These are phyloP conservation scores for Garra rufa DNA, from an alignment of 2,113 vertebrate genomes.

Conservation along the genomic window DNA sequence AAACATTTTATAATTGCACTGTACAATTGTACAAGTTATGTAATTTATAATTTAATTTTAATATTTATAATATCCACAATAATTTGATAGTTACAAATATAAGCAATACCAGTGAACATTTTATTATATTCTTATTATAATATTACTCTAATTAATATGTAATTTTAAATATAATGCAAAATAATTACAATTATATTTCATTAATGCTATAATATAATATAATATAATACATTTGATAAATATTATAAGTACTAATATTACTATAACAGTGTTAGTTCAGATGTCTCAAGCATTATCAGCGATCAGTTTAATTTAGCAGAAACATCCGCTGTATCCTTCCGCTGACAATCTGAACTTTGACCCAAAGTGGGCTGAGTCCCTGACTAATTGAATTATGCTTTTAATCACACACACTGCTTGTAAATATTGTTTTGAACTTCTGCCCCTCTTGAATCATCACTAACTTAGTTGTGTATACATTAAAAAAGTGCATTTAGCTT, in stretches of 20 bases:
- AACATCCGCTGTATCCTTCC: background rate
- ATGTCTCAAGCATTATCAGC: background rate
- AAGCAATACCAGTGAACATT: too few relatives aligned
- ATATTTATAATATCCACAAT: too few relatives aligned
- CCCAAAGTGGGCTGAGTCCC: slow-evolving; percentile 78
- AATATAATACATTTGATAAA: background rate
- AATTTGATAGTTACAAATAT: too few relatives aligned
- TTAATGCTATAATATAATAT: background rate
- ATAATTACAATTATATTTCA: background rate
- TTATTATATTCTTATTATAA: too few relatives aligned
- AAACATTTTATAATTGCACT: too few relatives aligned
- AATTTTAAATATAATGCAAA: background rate
- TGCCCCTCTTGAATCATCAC: slow-evolving; percentile 63
- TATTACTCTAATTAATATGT: too few relatives aligned
- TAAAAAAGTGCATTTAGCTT: slow-evolving; percentile 32
- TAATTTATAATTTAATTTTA: too few relatives aligned
- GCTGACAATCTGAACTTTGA: slow-evolving; percentile 76
- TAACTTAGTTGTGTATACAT: slow-evolving; percentile 72
- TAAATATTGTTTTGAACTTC: slow-evolving; percentile 87
- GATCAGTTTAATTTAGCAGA: background rate
- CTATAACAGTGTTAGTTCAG: background rate
- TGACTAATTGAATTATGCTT: slow-evolving; percentile 88
- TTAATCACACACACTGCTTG: slow-evolving; percentile 76
- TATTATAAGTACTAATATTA: background rate
- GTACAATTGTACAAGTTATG: too few relatives aligned